phyloP scores from a whole-genome alignment of 37 sponge, comb jelly and placozoan species.

The Aplysina aerophoba region DNA sequence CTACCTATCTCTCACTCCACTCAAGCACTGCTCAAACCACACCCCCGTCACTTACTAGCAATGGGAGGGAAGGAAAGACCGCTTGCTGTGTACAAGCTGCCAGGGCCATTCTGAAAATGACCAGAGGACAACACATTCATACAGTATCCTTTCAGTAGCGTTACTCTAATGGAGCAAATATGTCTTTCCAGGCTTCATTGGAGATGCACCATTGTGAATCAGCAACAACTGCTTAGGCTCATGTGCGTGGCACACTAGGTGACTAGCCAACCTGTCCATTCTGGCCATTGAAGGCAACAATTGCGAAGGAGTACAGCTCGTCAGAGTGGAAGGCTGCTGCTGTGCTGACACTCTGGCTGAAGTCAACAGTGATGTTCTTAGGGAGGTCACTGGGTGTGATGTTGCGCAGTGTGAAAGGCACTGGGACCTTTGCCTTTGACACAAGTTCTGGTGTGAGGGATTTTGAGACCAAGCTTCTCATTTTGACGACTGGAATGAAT shows the following conservation, averaged over 20 bases:
- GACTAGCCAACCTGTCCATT: constrained; percentile 16
- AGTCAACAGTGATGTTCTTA: constrained; percentile 26
- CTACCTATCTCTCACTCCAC: no score
- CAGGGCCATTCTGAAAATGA: constrained; percentile 12
- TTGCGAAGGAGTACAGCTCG: constrained; percentile 52
- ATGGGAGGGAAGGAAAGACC: background rate
- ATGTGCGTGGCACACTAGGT: background rate
- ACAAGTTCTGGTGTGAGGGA: constrained; percentile 39
- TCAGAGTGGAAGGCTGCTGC: constrained; percentile 45
- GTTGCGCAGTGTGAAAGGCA: constrained; percentile 54
- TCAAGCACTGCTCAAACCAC: background rate
- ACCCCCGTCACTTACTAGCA: background rate
- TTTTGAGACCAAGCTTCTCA: constrained; percentile 4
- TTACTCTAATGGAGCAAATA: no score
- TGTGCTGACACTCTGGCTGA: background rate
- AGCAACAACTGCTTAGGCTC: background rate
- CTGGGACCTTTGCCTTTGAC: constrained; percentile 14
- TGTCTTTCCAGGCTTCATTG: no score
- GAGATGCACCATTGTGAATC: background rate
- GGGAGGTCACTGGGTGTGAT: constrained; percentile 37
- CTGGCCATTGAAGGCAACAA: constrained; percentile 48
- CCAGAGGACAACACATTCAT: no score
- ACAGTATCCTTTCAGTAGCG: no score
- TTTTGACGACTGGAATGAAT: constrained; percentile 28
- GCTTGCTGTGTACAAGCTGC: background rate